phyloP scores from a whole-genome alignment of 2,113 vertebrate species.

The Saccopteryx bilineata region DNA sequence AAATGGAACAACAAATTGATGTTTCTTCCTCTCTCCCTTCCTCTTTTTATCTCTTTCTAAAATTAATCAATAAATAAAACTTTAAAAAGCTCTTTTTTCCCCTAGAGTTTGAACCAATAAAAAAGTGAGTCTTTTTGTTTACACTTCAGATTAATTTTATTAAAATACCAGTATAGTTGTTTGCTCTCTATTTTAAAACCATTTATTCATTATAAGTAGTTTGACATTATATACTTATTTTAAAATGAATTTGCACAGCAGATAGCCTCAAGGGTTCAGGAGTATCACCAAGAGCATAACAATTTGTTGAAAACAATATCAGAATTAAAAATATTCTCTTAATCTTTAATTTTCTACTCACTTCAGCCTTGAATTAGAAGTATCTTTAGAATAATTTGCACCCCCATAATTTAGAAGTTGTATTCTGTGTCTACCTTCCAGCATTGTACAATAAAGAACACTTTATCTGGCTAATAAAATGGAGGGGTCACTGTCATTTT shows the following conservation, averaged over 20 bases:
- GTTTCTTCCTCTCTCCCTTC: too few species aligned
- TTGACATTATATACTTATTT: constrained; percentile 36
- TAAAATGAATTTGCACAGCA: constrained; percentile 43
- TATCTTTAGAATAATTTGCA: neutral
- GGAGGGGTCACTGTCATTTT: neutral
- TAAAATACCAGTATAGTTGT: constrained; percentile 5
- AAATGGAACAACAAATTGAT: too few species aligned
- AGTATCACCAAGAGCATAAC: neutral
- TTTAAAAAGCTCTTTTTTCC: neutral
- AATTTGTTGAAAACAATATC: constrained; percentile 10
- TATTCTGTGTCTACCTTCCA: neutral
- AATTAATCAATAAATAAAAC: too few species aligned
- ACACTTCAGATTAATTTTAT: constrained; percentile 47
- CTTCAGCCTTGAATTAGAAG: neutral
- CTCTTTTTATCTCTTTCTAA: too few species aligned
- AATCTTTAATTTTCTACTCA: neutral
- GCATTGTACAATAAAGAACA: neutral
- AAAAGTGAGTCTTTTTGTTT: neutral
- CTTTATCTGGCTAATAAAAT: neutral
- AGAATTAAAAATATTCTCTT: constrained; percentile 49
- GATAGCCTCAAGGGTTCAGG: neutral
- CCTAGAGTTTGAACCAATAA: constrained; percentile 33
- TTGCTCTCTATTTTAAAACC: constrained; percentile 26
- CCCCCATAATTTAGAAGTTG: neutral
- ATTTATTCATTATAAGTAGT: neutral